Evolutionary conservation across 2,888 invertebrate genomes (phyloP).

Genomic region (Abrostola tripartita): DNA sequence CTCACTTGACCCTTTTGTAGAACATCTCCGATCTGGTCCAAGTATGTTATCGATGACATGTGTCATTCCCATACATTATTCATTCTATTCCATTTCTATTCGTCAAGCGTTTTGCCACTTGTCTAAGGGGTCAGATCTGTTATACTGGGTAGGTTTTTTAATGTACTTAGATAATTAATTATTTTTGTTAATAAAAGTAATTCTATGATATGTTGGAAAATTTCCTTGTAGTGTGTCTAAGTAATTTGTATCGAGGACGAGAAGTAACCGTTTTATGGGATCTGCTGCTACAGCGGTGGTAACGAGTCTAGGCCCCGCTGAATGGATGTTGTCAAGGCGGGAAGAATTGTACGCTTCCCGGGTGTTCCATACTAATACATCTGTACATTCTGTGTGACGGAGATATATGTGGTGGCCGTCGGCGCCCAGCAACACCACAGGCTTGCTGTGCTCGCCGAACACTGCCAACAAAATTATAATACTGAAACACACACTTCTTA

Average conservation of each 20-base stretch:
- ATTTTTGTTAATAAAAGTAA: constrained; percentile 66
- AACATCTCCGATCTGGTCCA: no score
- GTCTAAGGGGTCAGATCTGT: no score
- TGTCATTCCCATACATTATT: no score
- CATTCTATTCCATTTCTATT: no score
- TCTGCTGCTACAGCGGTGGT: constrained; percentile 89
- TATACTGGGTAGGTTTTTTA: no score
- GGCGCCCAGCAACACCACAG: constrained; percentile 71
- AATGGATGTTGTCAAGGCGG: constrained; percentile 84
- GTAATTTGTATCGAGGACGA: constrained; percentile 90
- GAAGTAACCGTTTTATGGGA: constrained; percentile 82
- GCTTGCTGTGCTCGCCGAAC: constrained; percentile 68
- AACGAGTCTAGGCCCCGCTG: constrained; percentile 81
- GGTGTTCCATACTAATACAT: constrained; percentile 89
- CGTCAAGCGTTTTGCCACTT: no score
- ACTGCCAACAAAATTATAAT: constrained; percentile 61
- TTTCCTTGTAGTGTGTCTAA: constrained; percentile 87
- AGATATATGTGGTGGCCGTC: constrained; percentile 76
- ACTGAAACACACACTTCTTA: neutral
- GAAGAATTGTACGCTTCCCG: constrained; percentile 76
- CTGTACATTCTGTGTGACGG: constrained; percentile 87
- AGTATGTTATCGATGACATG: no score
- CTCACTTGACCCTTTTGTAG: no score
- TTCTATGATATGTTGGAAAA: constrained; percentile 71
- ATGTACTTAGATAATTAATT: neutral